Base-by-base conservation (phyloP, 2,888 invertebrate species). In the Trissolcus brochymenae region DNA sequence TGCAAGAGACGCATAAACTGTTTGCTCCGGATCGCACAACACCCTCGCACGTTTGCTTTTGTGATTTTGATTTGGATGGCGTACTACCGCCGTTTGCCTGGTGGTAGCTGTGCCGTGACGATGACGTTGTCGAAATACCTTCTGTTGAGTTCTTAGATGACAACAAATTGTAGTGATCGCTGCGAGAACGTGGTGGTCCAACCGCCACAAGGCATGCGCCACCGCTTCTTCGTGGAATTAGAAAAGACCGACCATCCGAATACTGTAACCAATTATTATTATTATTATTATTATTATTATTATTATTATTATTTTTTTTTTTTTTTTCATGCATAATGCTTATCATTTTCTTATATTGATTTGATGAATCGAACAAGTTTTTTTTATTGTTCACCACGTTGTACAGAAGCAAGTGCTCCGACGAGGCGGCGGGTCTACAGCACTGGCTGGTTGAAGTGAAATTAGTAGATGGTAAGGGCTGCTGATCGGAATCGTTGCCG, bases 371-470 rank as follows among this genome's bases (percentile, higher is more conserved):
- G 25, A 4, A 25, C n/a, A n/a, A n/a, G n/a, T n/a, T n/a, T n/a
- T n/a, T 13, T 14, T 43, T 25, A 56, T 50, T 46, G 43, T 83
- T 82, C 79, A 91, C 90, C 76, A 87, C 88, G 72, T 89, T 89
- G 29, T 89, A 84, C 3, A 89, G 76, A 35, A 89, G 80, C 62
- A 96, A 95, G 89, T 96, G 96, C 49, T 95, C 95, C 4, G 95
- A 95, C 1, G 95, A 91, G 0, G 95, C 95, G 0, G 95, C 94
- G 72, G 95, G 91, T 82, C 94, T 94, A 84, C 94, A 95, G 0
- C 92, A 89, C 49, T 87, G 85, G 6, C 87, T 84, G 13, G 88
- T 82, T n/a, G 85, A 82, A 78, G 84, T 88, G 21, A 88, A 86
- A 57, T 82, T 86, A 6, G 86, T 84, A 6, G 87, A 86, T 4